Conservation (phyloP, 37 sponge, comb jelly and placozoan species). For the Mnemiopsis leidyi region DNA sequence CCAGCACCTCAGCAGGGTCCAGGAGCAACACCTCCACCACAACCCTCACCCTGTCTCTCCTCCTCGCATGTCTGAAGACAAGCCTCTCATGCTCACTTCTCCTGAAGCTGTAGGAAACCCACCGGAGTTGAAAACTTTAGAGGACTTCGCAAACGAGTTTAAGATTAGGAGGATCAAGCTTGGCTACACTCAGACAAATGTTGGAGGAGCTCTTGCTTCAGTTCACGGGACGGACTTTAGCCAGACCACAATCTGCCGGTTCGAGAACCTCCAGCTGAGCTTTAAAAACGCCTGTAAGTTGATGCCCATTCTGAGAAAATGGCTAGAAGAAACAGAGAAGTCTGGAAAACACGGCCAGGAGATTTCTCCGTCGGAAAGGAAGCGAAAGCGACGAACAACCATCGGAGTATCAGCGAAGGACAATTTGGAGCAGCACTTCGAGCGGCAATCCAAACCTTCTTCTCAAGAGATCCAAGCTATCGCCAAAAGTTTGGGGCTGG, state of each 20-base stretch:
- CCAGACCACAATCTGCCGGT: conserved; percentile 97
- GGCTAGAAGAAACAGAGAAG: conserved; percentile 95
- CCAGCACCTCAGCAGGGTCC: neutral
- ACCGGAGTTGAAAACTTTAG: conserved; percentile 82
- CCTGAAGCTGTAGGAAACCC: conserved; percentile 79
- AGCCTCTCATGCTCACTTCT: neutral
- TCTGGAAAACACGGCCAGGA: conserved; percentile 66
- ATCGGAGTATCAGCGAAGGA: conserved; percentile 82
- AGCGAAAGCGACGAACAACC: conserved; percentile 78
- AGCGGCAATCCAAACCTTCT: conserved; percentile 83
- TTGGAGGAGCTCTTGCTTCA: conserved; percentile 91
- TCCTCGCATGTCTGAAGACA: conserved; percentile 25
- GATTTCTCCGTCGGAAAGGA: conserved; percentile 71
- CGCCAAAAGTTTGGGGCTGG: conserved; percentile 82
- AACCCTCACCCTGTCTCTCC: conserved; percentile 23
- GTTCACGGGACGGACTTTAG: conserved; percentile 95
- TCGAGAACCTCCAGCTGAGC: conserved; percentile 93
- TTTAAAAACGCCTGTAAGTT: conserved; percentile 94
- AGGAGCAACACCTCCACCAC: conserved; percentile 44
- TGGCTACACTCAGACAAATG: conserved; percentile 95
- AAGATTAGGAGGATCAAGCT: conserved; percentile 85
- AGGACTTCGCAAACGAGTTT: conserved; percentile 85
- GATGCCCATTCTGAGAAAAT: conserved; percentile 91
- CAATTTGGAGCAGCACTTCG: conserved; percentile 83
- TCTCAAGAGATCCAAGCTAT: conserved; percentile 80